Conservation (phyloP, 2,888 invertebrate genomes). For the Cetonia aurata region DNA sequence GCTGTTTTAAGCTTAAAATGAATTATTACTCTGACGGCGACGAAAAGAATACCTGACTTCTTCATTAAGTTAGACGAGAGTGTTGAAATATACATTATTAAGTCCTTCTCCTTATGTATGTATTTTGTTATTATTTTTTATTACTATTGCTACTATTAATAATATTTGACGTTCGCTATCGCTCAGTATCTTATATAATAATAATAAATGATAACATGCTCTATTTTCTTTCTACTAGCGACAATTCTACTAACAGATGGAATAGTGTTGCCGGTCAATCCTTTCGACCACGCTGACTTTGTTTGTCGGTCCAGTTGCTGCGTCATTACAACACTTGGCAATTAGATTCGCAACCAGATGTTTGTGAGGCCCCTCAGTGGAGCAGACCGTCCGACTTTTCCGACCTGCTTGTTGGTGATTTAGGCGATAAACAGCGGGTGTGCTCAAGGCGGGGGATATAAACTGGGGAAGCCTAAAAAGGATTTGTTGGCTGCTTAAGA, state of each 20-base stretch:
- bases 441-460: not conserved
- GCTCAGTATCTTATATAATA: no score
- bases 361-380: constrained; percentile 47
- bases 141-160: no score
- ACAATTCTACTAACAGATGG: constrained; percentile 22
- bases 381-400: constrained; percentile 19
- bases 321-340: constrained; percentile 48
- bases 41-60: no score
- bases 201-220: not conserved
- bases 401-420: constrained; percentile 45
- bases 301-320: constrained; percentile 17
- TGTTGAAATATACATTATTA: no score
- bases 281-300: constrained; percentile 1
- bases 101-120: no score
- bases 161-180: no score
- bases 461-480: constrained; percentile 11
- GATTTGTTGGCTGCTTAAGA: constrained; percentile 23
- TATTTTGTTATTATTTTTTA: no score
- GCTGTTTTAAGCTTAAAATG: no score
- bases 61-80: no score
- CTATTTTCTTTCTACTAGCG: not conserved
- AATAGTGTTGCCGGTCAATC: constrained; percentile 29
- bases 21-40: no score
- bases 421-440: constrained; percentile 25
- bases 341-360: constrained; percentile 50